A percentile compares a stretch with the other conserved stretches of the same genome.
These are phyloP conservation scores for Aphis craccivora DNA, from an alignment of 1,140 invertebrate genomes.

Conservation along the genomic window DNA sequence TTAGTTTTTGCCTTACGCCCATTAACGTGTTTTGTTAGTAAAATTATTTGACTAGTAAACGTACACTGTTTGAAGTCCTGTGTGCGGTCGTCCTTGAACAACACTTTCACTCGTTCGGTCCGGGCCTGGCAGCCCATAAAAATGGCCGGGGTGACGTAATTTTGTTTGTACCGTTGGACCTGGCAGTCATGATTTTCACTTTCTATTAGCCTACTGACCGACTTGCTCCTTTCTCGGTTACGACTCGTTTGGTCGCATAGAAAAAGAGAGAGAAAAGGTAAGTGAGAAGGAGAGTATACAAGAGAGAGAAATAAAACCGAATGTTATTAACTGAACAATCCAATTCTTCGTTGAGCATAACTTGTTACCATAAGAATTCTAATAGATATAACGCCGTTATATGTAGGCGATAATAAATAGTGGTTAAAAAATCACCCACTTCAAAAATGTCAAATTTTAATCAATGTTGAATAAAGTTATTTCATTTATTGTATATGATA, in stretches of 20 bases:
- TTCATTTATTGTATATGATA: background rate
- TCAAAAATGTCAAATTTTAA: background rate
- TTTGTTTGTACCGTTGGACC: conserved; percentile 56
- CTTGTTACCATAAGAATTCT: background rate
- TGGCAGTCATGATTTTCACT: conserved; percentile 57
- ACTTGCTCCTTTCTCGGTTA: conserved; percentile 57
- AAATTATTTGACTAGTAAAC: conserved; percentile 46
- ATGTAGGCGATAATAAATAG: background rate
- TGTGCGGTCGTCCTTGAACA: conserved; percentile 57
- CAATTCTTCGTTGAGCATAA: background rate
- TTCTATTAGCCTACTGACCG: conserved; percentile 58
- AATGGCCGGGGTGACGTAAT: conserved; percentile 56
- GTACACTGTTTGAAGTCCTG: conserved; percentile 43
- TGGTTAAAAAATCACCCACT: background rate
- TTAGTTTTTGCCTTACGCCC: background rate
- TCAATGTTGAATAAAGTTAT: background rate
- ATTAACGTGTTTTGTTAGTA: conserved; percentile 42
- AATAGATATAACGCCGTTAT: background rate
- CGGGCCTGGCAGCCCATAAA: conserved; percentile 55
- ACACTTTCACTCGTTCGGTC: conserved; percentile 55
- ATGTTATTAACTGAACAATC: conserved; percentile 37
- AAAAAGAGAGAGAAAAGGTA: background rate
- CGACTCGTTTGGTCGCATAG: conserved; percentile 45
- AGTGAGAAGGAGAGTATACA: background rate
- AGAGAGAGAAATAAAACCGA: conserved; percentile 12